Percentiles rank a stretch among this genome's conserved stretches.
Evolutionary conservation across 2,113 vertebrate genomes (phyloP).

Genomic region (Dipodomys merriami): DNA sequence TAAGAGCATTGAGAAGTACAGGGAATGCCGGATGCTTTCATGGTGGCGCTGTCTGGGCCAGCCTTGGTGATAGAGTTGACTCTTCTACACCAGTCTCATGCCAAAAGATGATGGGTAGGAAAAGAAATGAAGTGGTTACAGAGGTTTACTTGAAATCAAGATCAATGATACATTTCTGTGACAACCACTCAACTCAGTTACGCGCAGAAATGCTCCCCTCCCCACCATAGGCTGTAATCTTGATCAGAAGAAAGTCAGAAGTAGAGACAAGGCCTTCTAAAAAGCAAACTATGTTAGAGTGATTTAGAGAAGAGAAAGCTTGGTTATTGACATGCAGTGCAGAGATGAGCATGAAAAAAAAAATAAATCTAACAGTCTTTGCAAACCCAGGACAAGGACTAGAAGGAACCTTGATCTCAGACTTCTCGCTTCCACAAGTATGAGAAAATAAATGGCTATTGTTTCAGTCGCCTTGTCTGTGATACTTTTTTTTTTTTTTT

Average conservation of each 20-base stretch:
- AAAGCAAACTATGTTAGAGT: background rate
- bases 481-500: background rate
- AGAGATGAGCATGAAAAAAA: background rate
- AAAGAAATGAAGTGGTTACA: background rate
- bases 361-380: background rate
- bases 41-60: background rate
- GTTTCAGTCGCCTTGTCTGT: background rate
- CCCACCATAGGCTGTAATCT: no score
- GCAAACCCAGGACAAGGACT: background rate
- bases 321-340: accelerated
- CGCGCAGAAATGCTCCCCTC: background rate
- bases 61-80: background rate
- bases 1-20: background rate
- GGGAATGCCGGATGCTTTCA: background rate
- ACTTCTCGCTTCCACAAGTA: background rate
- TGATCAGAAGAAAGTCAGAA: background rate
- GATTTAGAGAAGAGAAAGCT: background rate
- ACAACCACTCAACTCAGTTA: background rate
- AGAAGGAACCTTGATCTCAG: background rate
- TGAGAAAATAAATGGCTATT: background rate
- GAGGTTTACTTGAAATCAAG: background rate
- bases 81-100: background rate
- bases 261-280: background rate
- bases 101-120: background rate
- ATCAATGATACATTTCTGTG: background rate